These are phyloP conservation scores for Clitarchus hookeri DNA, from an alignment of 2,888 invertebrate species.

Conservation along the genomic window DNA sequence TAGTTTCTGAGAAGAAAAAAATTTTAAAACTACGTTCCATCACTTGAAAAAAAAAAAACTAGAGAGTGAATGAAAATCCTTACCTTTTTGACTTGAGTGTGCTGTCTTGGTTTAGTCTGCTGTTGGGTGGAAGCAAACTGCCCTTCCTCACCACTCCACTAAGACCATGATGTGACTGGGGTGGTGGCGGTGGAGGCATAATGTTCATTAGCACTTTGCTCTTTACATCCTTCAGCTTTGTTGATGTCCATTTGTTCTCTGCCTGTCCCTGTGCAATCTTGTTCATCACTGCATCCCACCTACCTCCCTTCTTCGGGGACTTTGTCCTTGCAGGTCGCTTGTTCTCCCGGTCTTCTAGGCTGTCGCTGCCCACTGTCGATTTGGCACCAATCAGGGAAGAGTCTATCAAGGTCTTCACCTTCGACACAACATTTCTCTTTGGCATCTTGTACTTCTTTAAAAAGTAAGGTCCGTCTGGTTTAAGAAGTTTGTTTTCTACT, in stretches of 20 bases:
- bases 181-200: background rate
- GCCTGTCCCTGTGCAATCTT: constrained; percentile 74
- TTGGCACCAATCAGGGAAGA: constrained; percentile 46
- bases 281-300: constrained; percentile 83
- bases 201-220: constrained; percentile 69
- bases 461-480: constrained; percentile 50
- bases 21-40: no score
- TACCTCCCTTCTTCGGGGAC: constrained; percentile 62
- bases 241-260: constrained; percentile 71
- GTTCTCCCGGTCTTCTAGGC: constrained; percentile 60
- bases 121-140: background rate
- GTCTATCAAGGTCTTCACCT: constrained; percentile 74
- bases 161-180: background rate
- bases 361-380: constrained; percentile 26
- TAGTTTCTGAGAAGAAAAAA: no score
- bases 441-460: constrained; percentile 78
- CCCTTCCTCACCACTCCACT: constrained; percentile 25
- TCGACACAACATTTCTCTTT: constrained; percentile 75
- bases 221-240: constrained; percentile 80
- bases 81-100: constrained; percentile 45
- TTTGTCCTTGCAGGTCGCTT: constrained; percentile 58
- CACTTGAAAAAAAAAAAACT: no score
- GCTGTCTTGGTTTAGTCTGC: constrained; percentile 27
- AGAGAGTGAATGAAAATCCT: background rate
- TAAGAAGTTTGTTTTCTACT: constrained; percentile 25